Base-by-base conservation (phyloP, 2,797 vertebrate genomes). In the Schizopygopsis pylzovi region DNA sequence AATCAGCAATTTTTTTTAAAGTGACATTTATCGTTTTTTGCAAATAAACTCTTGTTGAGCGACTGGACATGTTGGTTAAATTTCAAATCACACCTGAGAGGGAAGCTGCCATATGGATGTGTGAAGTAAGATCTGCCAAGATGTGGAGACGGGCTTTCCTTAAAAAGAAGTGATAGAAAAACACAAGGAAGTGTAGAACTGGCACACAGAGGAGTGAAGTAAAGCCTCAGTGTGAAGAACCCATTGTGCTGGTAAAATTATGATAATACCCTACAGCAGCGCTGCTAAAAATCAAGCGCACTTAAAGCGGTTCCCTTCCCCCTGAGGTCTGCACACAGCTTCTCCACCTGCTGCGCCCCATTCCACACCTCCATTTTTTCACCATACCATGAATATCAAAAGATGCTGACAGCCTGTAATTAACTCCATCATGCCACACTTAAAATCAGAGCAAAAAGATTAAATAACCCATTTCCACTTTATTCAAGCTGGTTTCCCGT, bases 401-500 rank as follows among this genome's bases (percentile, higher is more conserved):
- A 90, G 89, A 90, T 91, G 90, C 92, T 89, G 89, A 90, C 89
- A 90, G 90, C 91, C 92, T n/a, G 89, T 93, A 94, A 95, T 94
- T 94, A 95, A 88, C 91, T 90, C 87, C 85, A 89, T 92, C 93
- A 92, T 81, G 91, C 91, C 81, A 83, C 88, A 73, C 86, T 90
- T 81, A 33, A 86, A 90, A 92, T 82, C 87, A 84, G 47, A 39
- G 79, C 54, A 4, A 72, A 67, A 72, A 67, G 4, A 63, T 22
- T 9, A 84, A 81, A 87, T 71, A 52, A 85, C 43, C 63, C 16
- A 56, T 71, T 85, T 75, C 9, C 61, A n/a, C 47, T 81, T 37
- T 78, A 41, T 63, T 22, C 65, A 16, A 41, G 49, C 18, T 81
- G 79, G 37, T 37, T 3, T 15, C 12, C 1, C 6, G 7, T 49